phyloP scores from a whole-genome alignment of 2,888 invertebrate genomes.

The Piscicola geometra region DNA sequence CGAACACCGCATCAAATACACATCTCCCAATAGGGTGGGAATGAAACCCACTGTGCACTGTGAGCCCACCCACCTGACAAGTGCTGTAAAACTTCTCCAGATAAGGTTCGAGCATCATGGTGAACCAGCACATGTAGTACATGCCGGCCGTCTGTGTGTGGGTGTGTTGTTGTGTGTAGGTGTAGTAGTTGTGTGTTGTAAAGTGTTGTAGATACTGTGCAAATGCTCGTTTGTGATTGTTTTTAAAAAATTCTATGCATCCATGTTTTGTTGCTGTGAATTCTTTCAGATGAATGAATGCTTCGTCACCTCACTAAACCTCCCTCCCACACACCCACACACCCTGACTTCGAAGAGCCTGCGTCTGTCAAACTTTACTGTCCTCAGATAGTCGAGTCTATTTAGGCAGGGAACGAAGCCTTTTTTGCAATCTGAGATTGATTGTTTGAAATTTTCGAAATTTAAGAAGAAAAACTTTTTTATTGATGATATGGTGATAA shows the following conservation, averaged over 20 bases:
- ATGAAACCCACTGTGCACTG: no score
- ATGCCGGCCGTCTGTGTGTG: conserved; percentile 44
- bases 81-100: conserved; percentile 40
- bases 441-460: background rate
- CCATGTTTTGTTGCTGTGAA: no score
- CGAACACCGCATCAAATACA: no score
- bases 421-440: conserved; percentile 20
- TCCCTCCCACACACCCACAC: no score
- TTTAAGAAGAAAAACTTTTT: background rate
- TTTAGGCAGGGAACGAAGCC: conserved; percentile 27
- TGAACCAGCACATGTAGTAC: conserved; percentile 50
- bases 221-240: background rate
- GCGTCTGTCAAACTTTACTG: background rate
- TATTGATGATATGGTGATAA: background rate
- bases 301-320: no score
- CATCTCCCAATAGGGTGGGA: no score
- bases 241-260: no score
- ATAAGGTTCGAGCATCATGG: conserved; percentile 41
- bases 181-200: no score
- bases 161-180: no score
- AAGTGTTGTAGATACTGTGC: background rate
- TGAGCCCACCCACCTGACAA: conserved; percentile 41
- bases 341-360: conserved; percentile 23
- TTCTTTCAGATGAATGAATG: no score
- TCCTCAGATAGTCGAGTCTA: conserved; percentile 7